Evolutionary conservation across 2,113 vertebrate genomes (phyloP).

Genomic region (Epinephelus lanceolatus): DNA sequence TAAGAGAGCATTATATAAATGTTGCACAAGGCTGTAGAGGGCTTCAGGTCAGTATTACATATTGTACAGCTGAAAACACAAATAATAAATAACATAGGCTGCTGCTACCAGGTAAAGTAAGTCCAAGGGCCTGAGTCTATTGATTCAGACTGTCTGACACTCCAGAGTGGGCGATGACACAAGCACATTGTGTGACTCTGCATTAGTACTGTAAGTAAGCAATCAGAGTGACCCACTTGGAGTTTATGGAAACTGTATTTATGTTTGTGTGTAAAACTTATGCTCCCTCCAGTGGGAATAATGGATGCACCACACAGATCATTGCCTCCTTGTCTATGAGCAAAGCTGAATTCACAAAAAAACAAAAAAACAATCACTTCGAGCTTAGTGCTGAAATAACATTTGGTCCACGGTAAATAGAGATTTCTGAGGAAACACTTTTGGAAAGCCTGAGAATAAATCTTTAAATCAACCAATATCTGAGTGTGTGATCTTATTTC

Average conservation of each 20-base stretch:
- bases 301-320: neutral
- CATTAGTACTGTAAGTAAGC: neutral
- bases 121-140: too few relatives aligned
- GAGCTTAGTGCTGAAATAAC: neutral
- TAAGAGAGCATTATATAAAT: too few relatives aligned
- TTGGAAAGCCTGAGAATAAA: neutral
- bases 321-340: neutral
- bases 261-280: conserved; percentile 1
- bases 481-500: neutral
- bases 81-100: too few relatives aligned
- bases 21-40: too few relatives aligned
- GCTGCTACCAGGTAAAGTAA: too few relatives aligned
- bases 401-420: neutral
- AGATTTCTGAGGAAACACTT: neutral
- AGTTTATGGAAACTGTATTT: neutral
- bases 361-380: neutral
- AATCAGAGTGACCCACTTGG: neutral
- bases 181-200: neutral
- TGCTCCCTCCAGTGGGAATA: neutral
- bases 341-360: neutral
- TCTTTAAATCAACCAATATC: neutral
- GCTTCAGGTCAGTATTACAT: too few relatives aligned
- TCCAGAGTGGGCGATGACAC: neutral
- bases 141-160: neutral
- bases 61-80: too few relatives aligned